Evolutionary conservation across 2,888 invertebrate genomes (phyloP).

Genomic region (Microctonus brassicae): DNA sequence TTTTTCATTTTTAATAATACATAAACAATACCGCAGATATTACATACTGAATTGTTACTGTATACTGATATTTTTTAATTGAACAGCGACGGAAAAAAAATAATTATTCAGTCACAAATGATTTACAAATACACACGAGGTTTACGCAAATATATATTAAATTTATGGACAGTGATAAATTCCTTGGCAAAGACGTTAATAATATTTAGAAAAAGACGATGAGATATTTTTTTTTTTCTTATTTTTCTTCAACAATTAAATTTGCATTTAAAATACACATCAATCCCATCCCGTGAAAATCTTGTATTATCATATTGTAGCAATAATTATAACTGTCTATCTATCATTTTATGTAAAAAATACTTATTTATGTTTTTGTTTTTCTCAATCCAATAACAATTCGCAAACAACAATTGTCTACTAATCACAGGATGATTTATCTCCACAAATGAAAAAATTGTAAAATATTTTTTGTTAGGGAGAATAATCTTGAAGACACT

Average conservation of each 20-base stretch:
- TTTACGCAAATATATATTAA: conserved; percentile 23
- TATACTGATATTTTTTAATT: conserved; percentile 18
- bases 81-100: not conserved
- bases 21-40: conserved; percentile 9
- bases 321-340: not conserved
- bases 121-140: conserved; percentile 5
- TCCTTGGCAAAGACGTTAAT: conserved; percentile 15
- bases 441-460: conserved; percentile 11
- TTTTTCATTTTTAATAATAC: conserved; percentile 13
- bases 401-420: conserved; percentile 7
- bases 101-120: not conserved
- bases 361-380: conserved; percentile 7
- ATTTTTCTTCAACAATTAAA: conserved; percentile 12
- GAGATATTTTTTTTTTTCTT: conserved; percentile 2
- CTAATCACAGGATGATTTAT: conserved; percentile 21
- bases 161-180: conserved; percentile 23
- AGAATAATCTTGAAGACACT: conserved; percentile 13
- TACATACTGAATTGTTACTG: conserved; percentile 24
- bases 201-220: conserved; percentile 17
- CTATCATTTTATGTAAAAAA: conserved; percentile 21
- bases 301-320: not conserved
- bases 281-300: not conserved
- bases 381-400: conserved; percentile 11
- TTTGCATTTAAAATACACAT: conserved; percentile 10
- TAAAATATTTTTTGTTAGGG: conserved; percentile 1